Evolutionary conservation across 2,797 vertebrate genomes (phyloP).

Genomic region (Enteromius argenteus): DNA sequence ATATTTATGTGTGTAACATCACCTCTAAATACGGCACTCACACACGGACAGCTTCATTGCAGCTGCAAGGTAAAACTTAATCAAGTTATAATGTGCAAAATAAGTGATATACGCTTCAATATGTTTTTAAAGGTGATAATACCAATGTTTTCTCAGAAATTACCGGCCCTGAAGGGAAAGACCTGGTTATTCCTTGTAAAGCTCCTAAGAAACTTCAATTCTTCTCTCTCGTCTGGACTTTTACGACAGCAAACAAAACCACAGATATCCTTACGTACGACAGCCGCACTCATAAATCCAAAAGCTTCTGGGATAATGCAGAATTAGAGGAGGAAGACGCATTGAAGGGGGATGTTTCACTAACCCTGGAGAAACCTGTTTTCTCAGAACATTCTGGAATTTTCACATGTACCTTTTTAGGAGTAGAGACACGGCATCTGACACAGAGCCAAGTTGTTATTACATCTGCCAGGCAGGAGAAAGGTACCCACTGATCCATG

Average conservation of each 20-base stretch:
- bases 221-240: conserved; percentile 59
- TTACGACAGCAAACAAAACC: conserved; percentile 35
- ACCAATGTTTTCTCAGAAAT: conserved; percentile 40
- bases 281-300: conserved; percentile 39
- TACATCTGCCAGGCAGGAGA: background rate
- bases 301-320: conserved; percentile 29
- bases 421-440: conserved; percentile 25
- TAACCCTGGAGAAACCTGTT: conserved; percentile 42
- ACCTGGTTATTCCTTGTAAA: conserved; percentile 58
- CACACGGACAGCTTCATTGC: conserved; percentile 57
- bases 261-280: conserved; percentile 48
- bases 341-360: conserved; percentile 54
- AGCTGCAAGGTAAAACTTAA: conserved; percentile 57
- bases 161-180: conserved; percentile 13
- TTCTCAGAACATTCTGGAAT: conserved; percentile 45
- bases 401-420: conserved; percentile 54
- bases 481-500: conserved; percentile 36
- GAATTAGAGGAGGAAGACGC: conserved; percentile 40
- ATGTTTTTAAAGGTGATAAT: background rate
- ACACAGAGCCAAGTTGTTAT: conserved; percentile 49
- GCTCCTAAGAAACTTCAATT: conserved; percentile 53
- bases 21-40: conserved; percentile 57
- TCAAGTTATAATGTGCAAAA: background rate
- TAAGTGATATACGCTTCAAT: background rate
- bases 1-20: conserved; percentile 61